Evolutionary conservation across 1,140 invertebrate species (phyloP).

Genomic region (Magallana ariakensis): DNA sequence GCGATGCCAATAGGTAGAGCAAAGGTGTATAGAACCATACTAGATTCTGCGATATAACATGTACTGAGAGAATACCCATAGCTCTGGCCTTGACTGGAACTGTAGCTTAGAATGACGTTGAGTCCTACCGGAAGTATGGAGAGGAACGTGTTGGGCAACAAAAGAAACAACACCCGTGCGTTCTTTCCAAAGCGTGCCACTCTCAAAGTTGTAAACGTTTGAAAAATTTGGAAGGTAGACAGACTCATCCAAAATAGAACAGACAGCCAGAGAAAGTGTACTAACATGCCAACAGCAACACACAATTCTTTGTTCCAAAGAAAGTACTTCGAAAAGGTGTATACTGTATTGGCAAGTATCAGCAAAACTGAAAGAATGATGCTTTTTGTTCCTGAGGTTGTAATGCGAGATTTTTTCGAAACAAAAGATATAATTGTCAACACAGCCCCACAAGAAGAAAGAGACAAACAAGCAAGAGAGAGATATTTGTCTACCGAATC

Average conservation of each 20-base stretch:
- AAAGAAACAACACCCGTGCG: background rate
- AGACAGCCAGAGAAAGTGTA: background rate
- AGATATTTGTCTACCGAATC: background rate
- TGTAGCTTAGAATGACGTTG: background rate
- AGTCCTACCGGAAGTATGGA: background rate
- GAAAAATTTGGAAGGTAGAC: background rate
- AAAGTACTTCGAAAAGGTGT: background rate
- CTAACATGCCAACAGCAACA: background rate
- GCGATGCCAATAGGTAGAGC: background rate
- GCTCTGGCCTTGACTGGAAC: background rate
- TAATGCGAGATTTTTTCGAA: background rate
- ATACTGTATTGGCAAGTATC: background rate
- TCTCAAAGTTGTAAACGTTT: background rate
- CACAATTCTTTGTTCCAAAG: background rate
- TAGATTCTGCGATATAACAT: background rate
- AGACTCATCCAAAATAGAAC: constrained; percentile 8
- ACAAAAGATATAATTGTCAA: background rate
- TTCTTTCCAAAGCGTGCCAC: background rate
- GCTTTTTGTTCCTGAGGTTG: background rate
- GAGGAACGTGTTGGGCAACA: background rate
- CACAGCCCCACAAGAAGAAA: background rate
- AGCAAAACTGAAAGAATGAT: background rate
- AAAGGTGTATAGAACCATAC: constrained; percentile 5
- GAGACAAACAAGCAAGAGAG: background rate
- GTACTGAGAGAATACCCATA: background rate